phyloP scores from a whole-genome alignment of 2,797 vertebrate genomes.

The Xerus rutilus region DNA sequence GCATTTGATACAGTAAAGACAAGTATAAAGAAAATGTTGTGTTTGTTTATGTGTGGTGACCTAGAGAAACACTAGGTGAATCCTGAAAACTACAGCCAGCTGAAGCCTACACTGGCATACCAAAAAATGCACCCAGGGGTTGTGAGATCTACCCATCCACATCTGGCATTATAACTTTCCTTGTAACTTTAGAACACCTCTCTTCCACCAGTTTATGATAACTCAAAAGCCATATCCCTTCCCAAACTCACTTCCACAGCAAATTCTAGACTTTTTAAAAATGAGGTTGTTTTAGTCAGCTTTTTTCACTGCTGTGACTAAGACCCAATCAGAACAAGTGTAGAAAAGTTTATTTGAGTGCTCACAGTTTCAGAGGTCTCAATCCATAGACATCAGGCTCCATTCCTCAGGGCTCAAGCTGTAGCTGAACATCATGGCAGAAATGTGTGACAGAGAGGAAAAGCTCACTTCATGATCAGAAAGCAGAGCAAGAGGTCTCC shows the following conservation, averaged over 20 bases:
- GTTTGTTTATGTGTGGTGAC: neutral
- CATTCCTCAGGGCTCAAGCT: too few species aligned
- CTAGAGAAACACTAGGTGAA: neutral
- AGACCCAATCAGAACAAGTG: too few species aligned
- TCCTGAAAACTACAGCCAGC: neutral
- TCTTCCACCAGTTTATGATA: neutral
- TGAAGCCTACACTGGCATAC: neutral
- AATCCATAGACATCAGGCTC: too few species aligned
- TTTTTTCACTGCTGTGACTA: too few species aligned
- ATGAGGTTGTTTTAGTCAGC: neutral
- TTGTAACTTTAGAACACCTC: neutral
- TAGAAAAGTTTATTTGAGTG: too few species aligned
- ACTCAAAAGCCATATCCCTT: neutral
- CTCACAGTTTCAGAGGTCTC: too few species aligned
- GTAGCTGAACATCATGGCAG: too few species aligned
- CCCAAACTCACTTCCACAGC: neutral
- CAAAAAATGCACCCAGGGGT: neutral
- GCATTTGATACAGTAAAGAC: neutral
- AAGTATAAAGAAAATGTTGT: neutral
- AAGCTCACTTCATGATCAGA: too few species aligned
- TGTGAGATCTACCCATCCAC: neutral
- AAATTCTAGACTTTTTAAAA: neutral
- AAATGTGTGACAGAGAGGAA: too few species aligned
- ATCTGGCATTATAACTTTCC: neutral
- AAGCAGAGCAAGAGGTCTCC: too few species aligned